These are phyloP conservation scores for Desmodus rotundus DNA, from an alignment of 2,113 vertebrate species.

Conservation along the genomic window DNA sequence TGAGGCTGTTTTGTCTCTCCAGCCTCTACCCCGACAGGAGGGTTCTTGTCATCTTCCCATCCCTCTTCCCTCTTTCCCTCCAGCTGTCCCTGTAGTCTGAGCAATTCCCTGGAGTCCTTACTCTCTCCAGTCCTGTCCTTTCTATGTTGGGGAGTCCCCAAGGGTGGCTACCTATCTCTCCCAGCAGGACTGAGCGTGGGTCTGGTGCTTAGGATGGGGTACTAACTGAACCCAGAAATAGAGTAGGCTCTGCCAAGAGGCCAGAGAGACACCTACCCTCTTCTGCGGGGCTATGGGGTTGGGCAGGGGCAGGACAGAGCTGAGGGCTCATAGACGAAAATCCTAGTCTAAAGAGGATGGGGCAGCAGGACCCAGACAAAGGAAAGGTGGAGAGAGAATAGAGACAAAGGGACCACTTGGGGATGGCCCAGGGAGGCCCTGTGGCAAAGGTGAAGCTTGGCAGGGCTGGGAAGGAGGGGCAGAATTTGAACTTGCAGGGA, in stretches of 20 bases:
- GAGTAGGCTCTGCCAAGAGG: background rate
- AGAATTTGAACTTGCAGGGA: background rate
- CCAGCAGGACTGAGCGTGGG: background rate
- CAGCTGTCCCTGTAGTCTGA: background rate
- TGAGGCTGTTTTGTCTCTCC: background rate
- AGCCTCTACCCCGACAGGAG: background rate
- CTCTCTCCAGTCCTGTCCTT: background rate
- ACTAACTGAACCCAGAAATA: background rate
- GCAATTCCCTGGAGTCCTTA: background rate
- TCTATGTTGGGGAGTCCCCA: background rate
- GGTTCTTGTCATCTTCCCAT: background rate
- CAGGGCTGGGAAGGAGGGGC: background rate
- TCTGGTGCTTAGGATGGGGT: background rate
- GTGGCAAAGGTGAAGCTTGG: fast-evolving
- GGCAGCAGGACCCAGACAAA: background rate
- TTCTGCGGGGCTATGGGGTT: background rate
- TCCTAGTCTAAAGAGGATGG: background rate
- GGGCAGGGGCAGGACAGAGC: background rate
- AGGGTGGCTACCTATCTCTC: background rate
- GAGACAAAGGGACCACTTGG: background rate
- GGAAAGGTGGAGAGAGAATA: background rate
- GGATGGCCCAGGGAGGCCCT: background rate
- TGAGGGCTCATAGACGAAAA: background rate
- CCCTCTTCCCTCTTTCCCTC: background rate
- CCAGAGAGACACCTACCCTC: background rate